Conservation (phyloP, 2,888 invertebrate genomes). For the Drosophila mettleri region DNA sequence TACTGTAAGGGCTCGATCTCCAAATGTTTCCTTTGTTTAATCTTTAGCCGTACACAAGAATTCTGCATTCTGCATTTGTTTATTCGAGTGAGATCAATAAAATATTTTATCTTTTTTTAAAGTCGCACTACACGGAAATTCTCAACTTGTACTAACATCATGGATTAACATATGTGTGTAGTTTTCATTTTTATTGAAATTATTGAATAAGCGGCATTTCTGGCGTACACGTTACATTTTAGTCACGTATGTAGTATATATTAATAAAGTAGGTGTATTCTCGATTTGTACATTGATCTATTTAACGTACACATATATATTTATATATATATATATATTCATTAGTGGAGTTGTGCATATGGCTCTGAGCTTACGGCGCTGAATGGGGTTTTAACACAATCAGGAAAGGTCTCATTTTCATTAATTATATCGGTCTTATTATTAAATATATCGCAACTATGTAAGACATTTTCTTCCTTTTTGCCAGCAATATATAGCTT, state of each 20-base stretch:
- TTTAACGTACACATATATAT: conserved; percentile 22
- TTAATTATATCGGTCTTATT: conserved; percentile 35
- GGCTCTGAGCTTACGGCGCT: conserved; percentile 41
- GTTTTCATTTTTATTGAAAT: conserved; percentile 32
- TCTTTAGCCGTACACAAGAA: conserved; percentile 12
- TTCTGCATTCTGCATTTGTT: conserved; percentile 39
- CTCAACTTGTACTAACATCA: conserved; percentile 55
- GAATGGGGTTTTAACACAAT: conserved; percentile 34
- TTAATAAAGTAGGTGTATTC: conserved; percentile 16
- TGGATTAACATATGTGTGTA: conserved; percentile 58
- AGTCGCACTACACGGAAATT: conserved; percentile 37
- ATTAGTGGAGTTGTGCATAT: conserved; percentile 31
- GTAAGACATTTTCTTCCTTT: conserved; percentile 15
- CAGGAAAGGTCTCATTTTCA: conserved; percentile 29
- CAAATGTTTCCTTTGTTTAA: background rate
- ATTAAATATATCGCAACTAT: conserved; percentile 48
- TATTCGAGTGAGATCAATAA: conserved; percentile 72
- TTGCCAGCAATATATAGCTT: conserved; percentile 55
- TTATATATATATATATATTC: background rate
- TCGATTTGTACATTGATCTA: conserved; percentile 36
- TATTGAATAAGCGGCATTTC: conserved; percentile 55
- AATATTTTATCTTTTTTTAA: conserved; percentile 45
- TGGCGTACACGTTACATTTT: conserved; percentile 17
- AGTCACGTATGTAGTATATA: conserved; percentile 5
- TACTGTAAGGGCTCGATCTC: conserved; percentile 42